phyloP scores from a whole-genome alignment of 2,888 invertebrate genomes.

The Nycteola revayana region DNA sequence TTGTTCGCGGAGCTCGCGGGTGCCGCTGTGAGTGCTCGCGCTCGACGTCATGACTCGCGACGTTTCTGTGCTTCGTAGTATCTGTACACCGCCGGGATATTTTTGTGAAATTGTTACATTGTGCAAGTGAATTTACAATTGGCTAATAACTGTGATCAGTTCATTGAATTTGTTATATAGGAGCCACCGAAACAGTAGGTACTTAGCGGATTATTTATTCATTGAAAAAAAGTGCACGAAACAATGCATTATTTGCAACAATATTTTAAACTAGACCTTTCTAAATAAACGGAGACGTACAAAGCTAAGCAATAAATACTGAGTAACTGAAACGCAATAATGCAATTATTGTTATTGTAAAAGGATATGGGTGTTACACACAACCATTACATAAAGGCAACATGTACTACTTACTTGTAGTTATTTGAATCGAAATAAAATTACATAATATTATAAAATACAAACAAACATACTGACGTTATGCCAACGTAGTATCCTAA shows the following conservation, averaged over 20 bases:
- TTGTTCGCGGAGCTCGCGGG: conserved; percentile 60
- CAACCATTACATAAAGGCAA: too few relatives aligned
- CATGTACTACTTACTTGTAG: too few relatives aligned
- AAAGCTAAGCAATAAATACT: too few relatives aligned
- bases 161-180: conserved; percentile 36
- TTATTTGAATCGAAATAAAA: neutral
- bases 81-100: conserved; percentile 28
- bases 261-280: too few relatives aligned
- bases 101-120: conserved; percentile 47
- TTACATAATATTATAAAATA: neutral
- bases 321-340: too few relatives aligned
- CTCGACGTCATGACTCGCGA: conserved; percentile 45
- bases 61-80: conserved; percentile 34
- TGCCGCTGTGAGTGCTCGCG: conserved; percentile 49
- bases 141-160: conserved; percentile 39
- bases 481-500: conserved; percentile 24
- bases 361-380: too few relatives aligned
- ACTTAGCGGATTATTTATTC: conserved; percentile 24
- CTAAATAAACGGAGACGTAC: too few relatives aligned
- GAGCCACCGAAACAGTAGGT: conserved; percentile 33
- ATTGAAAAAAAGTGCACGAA: conserved; percentile 9
- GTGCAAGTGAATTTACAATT: conserved; percentile 54
- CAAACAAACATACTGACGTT: too few relatives aligned
- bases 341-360: too few relatives aligned
- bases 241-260: too few relatives aligned